A percentile compares a stretch with the other conserved stretches of the same genome.
Conservation (phyloP, 2,113 vertebrate genomes). For the Rhegmatorhina hoffmannsi region DNA sequence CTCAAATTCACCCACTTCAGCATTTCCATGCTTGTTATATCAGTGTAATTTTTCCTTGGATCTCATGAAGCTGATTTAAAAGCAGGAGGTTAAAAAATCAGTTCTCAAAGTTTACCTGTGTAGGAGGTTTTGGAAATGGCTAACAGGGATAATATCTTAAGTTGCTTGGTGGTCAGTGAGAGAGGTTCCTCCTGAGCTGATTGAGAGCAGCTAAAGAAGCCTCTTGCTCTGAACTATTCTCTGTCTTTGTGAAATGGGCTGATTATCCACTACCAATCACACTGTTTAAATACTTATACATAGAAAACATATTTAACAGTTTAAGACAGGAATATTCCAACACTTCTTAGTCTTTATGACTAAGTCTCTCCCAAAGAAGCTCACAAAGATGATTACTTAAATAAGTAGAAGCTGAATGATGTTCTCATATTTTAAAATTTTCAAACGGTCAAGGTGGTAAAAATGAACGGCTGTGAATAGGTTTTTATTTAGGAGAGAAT, state of each 20-base stretch:
- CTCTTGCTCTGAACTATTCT: not conserved
- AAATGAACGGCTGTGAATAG: not conserved
- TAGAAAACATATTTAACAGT: not conserved
- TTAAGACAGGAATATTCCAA: not conserved
- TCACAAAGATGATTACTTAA: not conserved
- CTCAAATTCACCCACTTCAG: not conserved
- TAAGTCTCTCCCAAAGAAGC: not conserved
- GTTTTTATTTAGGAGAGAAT: not conserved
- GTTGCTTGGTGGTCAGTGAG: not conserved
- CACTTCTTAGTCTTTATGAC: not conserved
- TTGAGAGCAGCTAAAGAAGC: not conserved
- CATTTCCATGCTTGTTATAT: not conserved
- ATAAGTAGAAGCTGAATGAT: not conserved
- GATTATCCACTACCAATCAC: not conserved
- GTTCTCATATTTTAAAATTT: slow-evolving; percentile 20
- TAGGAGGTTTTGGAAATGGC: not conserved
- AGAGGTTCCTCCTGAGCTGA: not conserved
- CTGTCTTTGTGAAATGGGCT: not conserved
- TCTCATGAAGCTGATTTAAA: not conserved
- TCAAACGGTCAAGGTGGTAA: not conserved
- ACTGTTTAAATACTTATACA: not conserved
- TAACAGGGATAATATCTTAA: not conserved
- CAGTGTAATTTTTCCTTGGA: not conserved
- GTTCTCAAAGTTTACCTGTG: not conserved
- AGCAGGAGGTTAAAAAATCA: not conserved